phyloP scores from a whole-genome alignment of 2,888 invertebrate genomes.

The Acrobasis consociella region DNA sequence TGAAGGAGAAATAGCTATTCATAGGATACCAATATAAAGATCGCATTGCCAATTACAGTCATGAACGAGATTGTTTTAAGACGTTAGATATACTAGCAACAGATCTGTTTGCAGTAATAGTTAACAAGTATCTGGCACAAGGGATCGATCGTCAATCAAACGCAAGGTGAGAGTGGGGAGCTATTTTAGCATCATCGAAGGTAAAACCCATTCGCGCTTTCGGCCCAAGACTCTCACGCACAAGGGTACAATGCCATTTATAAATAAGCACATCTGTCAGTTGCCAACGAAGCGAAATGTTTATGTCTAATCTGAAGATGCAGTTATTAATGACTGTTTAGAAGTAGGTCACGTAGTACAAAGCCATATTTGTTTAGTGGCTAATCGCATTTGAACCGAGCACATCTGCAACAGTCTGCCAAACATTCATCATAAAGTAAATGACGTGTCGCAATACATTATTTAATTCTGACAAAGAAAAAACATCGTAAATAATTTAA shows the following conservation, averaged over 20 bases:
- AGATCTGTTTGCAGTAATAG: conserved; percentile 66
- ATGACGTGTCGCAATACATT: background rate
- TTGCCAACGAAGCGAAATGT: conserved; percentile 63
- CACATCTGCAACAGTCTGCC: background rate
- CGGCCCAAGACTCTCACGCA: conserved; percentile 76
- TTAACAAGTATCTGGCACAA: conserved; percentile 80
- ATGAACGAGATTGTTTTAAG: conserved; percentile 21
- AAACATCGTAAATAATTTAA: conserved; percentile 38
- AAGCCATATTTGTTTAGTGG: conserved; percentile 18
- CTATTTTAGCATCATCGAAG: conserved; percentile 82
- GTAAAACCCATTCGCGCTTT: conserved; percentile 81
- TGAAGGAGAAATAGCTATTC: conserved; percentile 4
- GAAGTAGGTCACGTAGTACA: conserved; percentile 21
- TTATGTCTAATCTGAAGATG: conserved; percentile 54
- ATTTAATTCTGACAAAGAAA: conserved; percentile 29
- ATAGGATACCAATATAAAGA: conserved; percentile 3
- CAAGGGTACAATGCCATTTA: conserved; percentile 76
- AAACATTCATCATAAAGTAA: background rate
- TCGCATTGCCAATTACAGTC: conserved; percentile 19
- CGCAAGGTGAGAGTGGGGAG: conserved; percentile 80
- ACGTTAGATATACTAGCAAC: conserved; percentile 48
- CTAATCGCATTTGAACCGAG: conserved; percentile 12
- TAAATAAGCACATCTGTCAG: conserved; percentile 74
- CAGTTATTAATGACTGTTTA: conserved; percentile 38
- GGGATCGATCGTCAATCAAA: conserved; percentile 82